Evolutionary conservation across 2,888 invertebrate genomes (phyloP).

Genomic region (Rhagonycha lutea): DNA sequence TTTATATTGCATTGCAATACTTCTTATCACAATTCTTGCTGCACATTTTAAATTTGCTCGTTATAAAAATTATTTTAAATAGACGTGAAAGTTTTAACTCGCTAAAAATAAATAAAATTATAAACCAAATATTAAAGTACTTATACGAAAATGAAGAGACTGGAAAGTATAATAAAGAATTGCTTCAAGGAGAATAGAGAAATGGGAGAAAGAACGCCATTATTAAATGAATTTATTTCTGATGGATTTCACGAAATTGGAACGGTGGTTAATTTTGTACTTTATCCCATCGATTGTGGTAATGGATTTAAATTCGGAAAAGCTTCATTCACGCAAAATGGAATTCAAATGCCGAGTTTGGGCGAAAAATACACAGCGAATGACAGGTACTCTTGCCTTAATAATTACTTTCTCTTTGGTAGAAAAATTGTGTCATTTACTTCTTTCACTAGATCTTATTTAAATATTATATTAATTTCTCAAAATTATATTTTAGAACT

Average conservation of each 20-base stretch:
- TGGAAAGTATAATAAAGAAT: not conserved
- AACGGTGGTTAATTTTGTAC: not conserved
- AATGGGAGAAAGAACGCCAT: not conserved
- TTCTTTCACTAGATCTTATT: too few relatives aligned
- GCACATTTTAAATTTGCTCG: too few relatives aligned
- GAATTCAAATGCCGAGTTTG: not conserved
- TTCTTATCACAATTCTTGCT: too few relatives aligned
- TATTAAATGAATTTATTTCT: fast-evolving
- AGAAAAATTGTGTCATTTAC: not conserved
- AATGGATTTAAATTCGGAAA: not conserved
- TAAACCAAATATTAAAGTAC: too few relatives aligned
- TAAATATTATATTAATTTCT: too few relatives aligned
- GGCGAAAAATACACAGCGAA: not conserved
- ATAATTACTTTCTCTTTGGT: not conserved
- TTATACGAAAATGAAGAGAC: too few relatives aligned
- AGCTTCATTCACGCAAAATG: not conserved
- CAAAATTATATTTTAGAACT: not conserved
- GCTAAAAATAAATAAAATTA: too few relatives aligned
- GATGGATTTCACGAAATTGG: not conserved
- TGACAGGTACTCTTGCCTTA: not conserved
- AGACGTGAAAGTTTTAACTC: too few relatives aligned
- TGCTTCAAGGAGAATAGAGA: not conserved
- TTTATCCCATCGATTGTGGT: not conserved
- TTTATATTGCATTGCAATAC: too few relatives aligned
- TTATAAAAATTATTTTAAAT: too few relatives aligned